phyloP scores from a whole-genome alignment of 1,140 invertebrate species.

The Ctenoplectra terminalis region DNA sequence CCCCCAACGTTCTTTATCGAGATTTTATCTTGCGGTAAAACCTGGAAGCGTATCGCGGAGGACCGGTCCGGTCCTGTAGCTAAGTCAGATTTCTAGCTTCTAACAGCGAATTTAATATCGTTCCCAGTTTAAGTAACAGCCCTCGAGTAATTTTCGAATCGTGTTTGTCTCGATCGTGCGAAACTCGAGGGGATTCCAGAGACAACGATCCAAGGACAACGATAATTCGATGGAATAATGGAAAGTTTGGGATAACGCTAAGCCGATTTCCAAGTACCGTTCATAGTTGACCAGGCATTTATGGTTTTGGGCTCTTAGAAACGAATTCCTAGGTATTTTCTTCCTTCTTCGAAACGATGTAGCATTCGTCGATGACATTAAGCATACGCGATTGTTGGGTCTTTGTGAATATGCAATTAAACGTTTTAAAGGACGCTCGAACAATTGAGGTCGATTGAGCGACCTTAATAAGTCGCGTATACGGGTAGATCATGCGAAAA shows the following conservation, averaged over 20 bases:
- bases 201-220: not conserved
- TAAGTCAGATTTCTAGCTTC: not conserved
- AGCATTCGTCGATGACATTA: not conserved
- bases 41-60: not conserved
- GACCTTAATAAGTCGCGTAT: conserved; percentile 22
- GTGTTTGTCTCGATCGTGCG: not conserved
- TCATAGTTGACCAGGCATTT: not conserved
- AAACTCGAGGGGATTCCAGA: not conserved
- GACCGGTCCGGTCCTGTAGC: not conserved
- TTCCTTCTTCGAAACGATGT: not conserved
- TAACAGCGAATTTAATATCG: no score
- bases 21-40: conserved; percentile 37
- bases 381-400: no score
- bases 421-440: not conserved
- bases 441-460: conserved; percentile 32
- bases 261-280: not conserved
- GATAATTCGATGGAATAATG: not conserved
- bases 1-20: conserved; percentile 19
- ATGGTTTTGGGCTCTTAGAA: not conserved
- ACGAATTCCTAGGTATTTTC: not conserved
- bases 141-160: no score
- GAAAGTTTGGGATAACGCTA: not conserved
- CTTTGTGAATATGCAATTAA: conserved; percentile 15
- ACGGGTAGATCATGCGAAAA: not conserved
- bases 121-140: no score